Evolutionary conservation across 2,888 invertebrate species (phyloP).

Genomic region (Thymelicus acteon): DNA sequence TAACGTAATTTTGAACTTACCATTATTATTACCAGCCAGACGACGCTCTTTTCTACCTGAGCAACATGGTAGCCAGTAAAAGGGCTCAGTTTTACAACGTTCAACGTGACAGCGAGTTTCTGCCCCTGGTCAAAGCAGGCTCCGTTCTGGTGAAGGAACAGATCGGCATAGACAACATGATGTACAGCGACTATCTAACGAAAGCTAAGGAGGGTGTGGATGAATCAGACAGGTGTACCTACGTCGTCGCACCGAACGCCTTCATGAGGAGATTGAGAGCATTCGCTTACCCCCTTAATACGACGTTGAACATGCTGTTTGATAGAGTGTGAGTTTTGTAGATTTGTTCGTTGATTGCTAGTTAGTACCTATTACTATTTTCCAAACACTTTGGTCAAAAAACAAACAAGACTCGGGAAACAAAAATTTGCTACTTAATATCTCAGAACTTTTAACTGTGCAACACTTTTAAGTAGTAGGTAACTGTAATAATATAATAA

Average conservation of each 20-base stretch:
- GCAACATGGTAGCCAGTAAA: constrained; percentile 69
- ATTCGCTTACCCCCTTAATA: constrained; percentile 88
- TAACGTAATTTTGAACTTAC: not conserved
- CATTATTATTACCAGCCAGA: constrained; percentile 57
- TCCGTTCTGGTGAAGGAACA: constrained; percentile 87
- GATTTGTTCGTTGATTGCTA: not conserved
- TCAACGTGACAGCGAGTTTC: constrained; percentile 55
- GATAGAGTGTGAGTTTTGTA: constrained; percentile 87
- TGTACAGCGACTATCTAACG: constrained; percentile 88
- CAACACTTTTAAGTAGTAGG: too few species aligned
- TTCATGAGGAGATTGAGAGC: constrained; percentile 88
- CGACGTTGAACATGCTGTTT: constrained; percentile 85
- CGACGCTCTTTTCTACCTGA: constrained; percentile 70
- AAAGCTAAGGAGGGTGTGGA: constrained; percentile 83
- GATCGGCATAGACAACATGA: constrained; percentile 87
- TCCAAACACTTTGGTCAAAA: too few species aligned
- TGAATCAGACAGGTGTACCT: constrained; percentile 89
- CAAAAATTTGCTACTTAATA: too few species aligned
- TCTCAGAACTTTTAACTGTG: too few species aligned
- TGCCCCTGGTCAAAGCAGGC: constrained; percentile 63
- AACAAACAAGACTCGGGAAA: too few species aligned
- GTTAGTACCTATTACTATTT: not conserved
- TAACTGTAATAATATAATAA: too few species aligned
- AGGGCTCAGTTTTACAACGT: constrained; percentile 68
- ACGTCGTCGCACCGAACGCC: constrained; percentile 89